A percentile compares a stretch with the other conserved stretches of the same genome.
Evolutionary conservation across 2,888 invertebrate species (phyloP).

Genomic region (Eumacrocentrus americanus): DNA sequence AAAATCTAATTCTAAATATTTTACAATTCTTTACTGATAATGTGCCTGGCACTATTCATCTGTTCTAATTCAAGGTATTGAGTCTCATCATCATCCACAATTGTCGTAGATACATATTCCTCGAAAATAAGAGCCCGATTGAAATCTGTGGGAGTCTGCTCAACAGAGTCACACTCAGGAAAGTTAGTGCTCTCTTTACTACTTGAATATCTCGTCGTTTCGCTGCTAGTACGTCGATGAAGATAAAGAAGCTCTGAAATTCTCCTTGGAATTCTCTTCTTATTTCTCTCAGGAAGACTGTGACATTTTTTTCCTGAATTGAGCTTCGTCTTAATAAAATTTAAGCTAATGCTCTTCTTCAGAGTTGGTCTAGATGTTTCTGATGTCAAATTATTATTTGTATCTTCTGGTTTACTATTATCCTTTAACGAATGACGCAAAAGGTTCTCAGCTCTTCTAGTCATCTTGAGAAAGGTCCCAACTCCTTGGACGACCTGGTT

Average conservation of each 20-base stretch:
- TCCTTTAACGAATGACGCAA: no score
- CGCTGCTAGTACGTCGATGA: no score
- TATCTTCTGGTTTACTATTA: neutral
- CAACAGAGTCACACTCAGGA: no score
- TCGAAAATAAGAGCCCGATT: no score
- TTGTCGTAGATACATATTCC: no score
- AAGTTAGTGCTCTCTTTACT: neutral
- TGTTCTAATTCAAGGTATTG: no score
- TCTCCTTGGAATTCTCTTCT: neutral
- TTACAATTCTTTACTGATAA: no score
- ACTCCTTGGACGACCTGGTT: neutral
- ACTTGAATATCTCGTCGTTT: neutral
- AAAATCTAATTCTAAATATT: no score
- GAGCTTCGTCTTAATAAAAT: neutral
- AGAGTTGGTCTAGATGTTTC: neutral
- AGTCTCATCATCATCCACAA: no score
- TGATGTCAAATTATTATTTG: slow-evolving; percentile 17
- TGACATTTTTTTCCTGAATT: neutral
- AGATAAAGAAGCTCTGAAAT: neutral
- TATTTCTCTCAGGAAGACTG: neutral
- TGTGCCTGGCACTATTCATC: no score
- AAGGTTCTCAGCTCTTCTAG: no score
- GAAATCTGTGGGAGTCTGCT: no score
- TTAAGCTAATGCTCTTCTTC: neutral
- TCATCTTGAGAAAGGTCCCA: neutral